Evolutionary conservation across 1,140 invertebrate genomes (phyloP).

Genomic region (Zelostemma sp.): DNA sequence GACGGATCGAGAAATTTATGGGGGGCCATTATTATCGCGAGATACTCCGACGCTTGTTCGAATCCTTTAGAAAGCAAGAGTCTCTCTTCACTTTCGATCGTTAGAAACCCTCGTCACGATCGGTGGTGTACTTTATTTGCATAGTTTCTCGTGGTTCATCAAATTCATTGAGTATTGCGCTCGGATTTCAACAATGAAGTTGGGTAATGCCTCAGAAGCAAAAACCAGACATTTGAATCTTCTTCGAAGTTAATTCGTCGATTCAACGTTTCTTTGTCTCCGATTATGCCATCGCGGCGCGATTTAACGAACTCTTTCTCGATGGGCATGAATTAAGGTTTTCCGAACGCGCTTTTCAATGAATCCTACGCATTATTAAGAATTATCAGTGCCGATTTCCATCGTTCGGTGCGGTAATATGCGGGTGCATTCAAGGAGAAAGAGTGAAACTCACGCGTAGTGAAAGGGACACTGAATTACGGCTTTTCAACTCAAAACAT

Average conservation of each 20-base stretch:
- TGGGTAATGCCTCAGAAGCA: too few species aligned
- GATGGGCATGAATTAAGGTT: neutral
- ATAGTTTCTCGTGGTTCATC: constrained; percentile 22
- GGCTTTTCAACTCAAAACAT: constrained; percentile 17
- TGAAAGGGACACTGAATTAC: constrained; percentile 34
- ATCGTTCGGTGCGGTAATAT: constrained; percentile 20
- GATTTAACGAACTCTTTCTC: constrained; percentile 2
- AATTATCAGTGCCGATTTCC: neutral
- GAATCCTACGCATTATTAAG: constrained; percentile 13
- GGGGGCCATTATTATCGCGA: constrained; percentile 22
- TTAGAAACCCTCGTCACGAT: constrained; percentile 52
- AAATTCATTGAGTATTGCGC: too few species aligned
- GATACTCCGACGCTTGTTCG: constrained; percentile 4
- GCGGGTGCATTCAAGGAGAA: constrained; percentile 34
- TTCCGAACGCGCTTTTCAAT: too few species aligned
- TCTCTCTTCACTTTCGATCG: constrained; percentile 60
- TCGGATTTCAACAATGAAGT: too few species aligned
- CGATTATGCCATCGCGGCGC: too few species aligned
- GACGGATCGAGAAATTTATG: constrained; percentile 28
- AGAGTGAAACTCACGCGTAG: constrained; percentile 33
- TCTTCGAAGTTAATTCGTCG: too few species aligned
- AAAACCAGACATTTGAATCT: too few species aligned
- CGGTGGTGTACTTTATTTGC: constrained; percentile 27
- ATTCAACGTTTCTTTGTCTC: too few species aligned
- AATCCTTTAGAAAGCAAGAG: constrained; percentile 53